These are phyloP conservation scores for Anguilla anguilla DNA, from an alignment of 2,797 vertebrate genomes.

Conservation along the genomic window DNA sequence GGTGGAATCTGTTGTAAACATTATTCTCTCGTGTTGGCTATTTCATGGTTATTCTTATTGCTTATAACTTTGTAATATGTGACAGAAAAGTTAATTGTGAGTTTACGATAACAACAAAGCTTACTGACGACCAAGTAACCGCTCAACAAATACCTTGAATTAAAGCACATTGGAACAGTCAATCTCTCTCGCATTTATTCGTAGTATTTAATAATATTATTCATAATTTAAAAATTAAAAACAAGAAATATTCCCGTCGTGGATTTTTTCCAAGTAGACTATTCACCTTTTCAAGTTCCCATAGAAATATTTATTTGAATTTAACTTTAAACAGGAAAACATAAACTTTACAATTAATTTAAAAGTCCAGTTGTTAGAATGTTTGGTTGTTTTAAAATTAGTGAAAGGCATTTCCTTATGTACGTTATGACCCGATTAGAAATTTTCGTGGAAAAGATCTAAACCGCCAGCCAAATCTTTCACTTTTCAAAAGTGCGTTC, in stretches of 20 bases:
- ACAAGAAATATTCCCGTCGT: constrained; percentile 75
- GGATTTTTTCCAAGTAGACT: constrained; percentile 67
- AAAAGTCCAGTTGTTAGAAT: constrained; percentile 69
- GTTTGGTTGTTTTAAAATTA: constrained; percentile 61
- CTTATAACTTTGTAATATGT: neutral
- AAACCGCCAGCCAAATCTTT: neutral
- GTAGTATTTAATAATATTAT: constrained; percentile 67
- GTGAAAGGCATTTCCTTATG: constrained; percentile 58
- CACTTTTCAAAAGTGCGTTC: neutral
- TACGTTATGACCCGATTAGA: constrained; percentile 60
- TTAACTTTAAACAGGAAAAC: constrained; percentile 68
- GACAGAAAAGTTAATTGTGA: neutral
- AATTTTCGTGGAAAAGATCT: neutral
- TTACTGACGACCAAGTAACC: neutral
- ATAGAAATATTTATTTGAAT: constrained; percentile 63
- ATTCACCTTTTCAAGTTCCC: constrained; percentile 63
- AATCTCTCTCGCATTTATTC: constrained; percentile 52
- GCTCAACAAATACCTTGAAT: constrained; percentile 42
- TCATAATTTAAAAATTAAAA: constrained; percentile 55
- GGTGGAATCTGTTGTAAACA: neutral
- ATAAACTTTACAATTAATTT: constrained; percentile 78
- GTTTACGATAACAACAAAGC: neutral
- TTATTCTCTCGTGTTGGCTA: neutral
- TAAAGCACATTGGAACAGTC: constrained; percentile 66
- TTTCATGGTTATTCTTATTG: neutral